Evolutionary conservation across 2,888 invertebrate genomes (phyloP).

Genomic region (Oligia fasciuncula): DNA sequence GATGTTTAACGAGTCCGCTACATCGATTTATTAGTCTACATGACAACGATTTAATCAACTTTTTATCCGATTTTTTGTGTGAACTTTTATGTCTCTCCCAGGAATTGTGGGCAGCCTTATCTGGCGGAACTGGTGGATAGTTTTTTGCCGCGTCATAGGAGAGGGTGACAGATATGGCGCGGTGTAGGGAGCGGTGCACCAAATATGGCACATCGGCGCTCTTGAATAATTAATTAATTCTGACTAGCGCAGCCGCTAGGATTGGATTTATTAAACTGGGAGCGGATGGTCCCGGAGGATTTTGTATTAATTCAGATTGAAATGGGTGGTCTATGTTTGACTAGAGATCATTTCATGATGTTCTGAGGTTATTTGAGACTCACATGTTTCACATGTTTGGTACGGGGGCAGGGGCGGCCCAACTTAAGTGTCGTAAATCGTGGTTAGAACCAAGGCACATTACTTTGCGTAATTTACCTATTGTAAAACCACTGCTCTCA

Average conservation of each 20-base stretch:
- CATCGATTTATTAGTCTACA: conserved; percentile 49
- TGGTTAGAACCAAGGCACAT: no score
- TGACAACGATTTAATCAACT: conserved; percentile 50
- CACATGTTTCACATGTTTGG: no score
- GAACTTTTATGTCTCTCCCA: conserved; percentile 34
- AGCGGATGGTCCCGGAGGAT: conserved; percentile 38
- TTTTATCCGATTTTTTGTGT: conserved; percentile 42
- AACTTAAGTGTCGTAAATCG: no score
- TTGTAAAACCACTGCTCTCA: no score
- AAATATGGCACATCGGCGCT: conserved; percentile 71
- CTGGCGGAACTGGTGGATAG: conserved; percentile 48
- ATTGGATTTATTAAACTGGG: conserved; percentile 55
- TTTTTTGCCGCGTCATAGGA: conserved; percentile 62
- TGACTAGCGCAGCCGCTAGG: conserved; percentile 66
- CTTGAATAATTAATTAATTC: conserved; percentile 74
- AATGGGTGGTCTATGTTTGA: conserved; percentile 54
- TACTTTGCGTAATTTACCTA: no score
- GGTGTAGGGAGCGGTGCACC: conserved; percentile 59
- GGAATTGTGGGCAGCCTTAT: conserved; percentile 51
- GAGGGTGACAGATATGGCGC: conserved; percentile 65
- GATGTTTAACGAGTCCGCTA: conserved; percentile 34
- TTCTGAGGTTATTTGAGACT: not conserved
- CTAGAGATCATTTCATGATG: conserved; percentile 8
- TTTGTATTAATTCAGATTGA: conserved; percentile 37
- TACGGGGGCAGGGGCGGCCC: not conserved